Conservation (phyloP, 2,113 vertebrate species). For the Probosciger aterrimus region DNA sequence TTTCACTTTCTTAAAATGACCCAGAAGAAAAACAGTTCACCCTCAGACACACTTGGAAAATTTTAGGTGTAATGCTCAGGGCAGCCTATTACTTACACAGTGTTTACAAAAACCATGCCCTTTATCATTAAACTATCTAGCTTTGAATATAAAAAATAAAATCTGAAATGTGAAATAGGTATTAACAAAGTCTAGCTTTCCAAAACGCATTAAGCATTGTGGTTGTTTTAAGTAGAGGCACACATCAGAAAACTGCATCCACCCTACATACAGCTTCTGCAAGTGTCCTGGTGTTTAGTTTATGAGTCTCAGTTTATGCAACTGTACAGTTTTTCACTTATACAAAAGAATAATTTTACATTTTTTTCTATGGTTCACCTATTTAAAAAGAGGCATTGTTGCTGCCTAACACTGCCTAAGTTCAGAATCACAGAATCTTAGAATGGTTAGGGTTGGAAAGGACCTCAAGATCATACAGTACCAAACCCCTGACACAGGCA, state of each 20-base stretch:
- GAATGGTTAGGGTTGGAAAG: not conserved
- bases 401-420: not conserved
- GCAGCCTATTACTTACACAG: not conserved
- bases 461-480: not conserved
- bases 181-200: not conserved
- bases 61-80: not conserved
- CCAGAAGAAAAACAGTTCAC: not conserved
- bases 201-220: not conserved
- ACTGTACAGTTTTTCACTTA: not conserved
- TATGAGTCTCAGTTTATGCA: not conserved
- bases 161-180: not conserved
- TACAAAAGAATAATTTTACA: not conserved
- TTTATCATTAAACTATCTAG: not conserved
- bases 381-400: not conserved
- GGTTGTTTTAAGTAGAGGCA: not conserved
- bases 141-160: not conserved
- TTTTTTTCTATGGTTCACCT: not conserved
- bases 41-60: not conserved
- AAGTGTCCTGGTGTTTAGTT: not conserved
- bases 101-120: not conserved
- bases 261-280: not conserved
- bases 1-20: not conserved
- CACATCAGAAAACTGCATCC: not conserved
- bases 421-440: not conserved
- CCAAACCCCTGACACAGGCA: not conserved